Evolutionary conservation across 2,797 vertebrate genomes (phyloP), one percentile per base, ranked within the genome.

Genomic region (Lacerta viridis): DNA sequence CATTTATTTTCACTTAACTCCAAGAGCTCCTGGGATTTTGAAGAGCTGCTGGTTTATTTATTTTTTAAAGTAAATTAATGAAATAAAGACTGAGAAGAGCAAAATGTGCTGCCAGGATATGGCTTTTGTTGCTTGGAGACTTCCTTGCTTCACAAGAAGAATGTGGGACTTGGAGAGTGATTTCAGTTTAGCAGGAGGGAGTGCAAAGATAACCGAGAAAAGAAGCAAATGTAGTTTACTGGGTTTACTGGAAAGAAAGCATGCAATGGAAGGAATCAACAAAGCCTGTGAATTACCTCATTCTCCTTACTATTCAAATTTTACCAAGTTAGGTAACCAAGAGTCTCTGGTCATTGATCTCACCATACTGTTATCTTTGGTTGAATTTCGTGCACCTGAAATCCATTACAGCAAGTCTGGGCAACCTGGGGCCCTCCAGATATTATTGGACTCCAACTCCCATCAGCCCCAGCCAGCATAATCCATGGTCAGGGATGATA

Each of bases 81-180:
- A 89, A 92, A 93, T 87, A 72, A 90, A 3, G 76, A 83, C 23
- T 68, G 90, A 59, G 79, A 92, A 94, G 91, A 91, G 86, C 85
- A 94, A 93, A 92, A 91, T 39, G 9, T 76, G 76, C 87, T 93
- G 84, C 88, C 84, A 89, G 88, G 59, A 93, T 88, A 87, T 85
- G 92, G 90, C 77, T 93, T 95, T 90, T 93, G 82, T 69, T 89
- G 89, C 92, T 39, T 71, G 83, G 59, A 94, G 89, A 94, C 85
- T 92, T 94, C 81, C 94, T 92, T 72, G 46, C 91, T 95, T 92
- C 91, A 87, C 89, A 91, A 88, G 91, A 94, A 86, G 71, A 93
- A 90, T 93, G 4, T 86, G 41, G 76, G 84, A 85, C 78, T 84
- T 87, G 0, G 0, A 91, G 89, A 84, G 75, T 78, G 85, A 61